These are phyloP conservation scores for Noctua pronuba DNA, from an alignment of 2,888 invertebrate species.

Conservation along the genomic window DNA sequence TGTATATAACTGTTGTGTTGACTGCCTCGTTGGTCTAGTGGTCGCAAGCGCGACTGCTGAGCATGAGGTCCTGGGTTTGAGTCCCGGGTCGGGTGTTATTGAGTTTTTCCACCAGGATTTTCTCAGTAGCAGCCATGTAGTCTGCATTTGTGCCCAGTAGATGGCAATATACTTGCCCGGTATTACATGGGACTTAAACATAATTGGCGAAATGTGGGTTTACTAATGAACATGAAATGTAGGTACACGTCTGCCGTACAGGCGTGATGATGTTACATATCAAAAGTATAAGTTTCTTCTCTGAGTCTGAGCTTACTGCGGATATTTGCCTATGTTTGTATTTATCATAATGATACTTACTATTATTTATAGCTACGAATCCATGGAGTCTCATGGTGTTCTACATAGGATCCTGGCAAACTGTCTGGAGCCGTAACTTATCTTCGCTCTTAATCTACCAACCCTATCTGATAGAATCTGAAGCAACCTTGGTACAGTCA, in stretches of 20 bases:
- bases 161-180: neutral
- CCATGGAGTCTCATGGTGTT: neutral
- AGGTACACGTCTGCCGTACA: too few relatives aligned
- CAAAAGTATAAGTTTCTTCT: neutral
- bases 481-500: conserved; percentile 6
- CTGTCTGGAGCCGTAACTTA: neutral
- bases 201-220: neutral
- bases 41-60: neutral
- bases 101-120: neutral
- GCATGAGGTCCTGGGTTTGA: neutral
- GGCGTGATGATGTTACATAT: too few relatives aligned
- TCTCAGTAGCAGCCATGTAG: neutral
- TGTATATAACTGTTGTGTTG: neutral
- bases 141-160: neutral
- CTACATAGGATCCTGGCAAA: neutral
- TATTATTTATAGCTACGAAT: neutral
- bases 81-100: neutral
- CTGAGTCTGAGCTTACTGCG: neutral
- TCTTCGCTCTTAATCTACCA: neutral
- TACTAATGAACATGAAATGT: too few relatives aligned
- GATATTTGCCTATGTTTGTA: neutral
- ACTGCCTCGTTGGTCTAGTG: neutral
- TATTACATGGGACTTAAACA: neutral
- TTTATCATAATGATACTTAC: neutral
- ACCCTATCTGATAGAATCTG: neutral